Conservation (phyloP, 2,888 invertebrate genomes). For the Girardia tigrina region DNA sequence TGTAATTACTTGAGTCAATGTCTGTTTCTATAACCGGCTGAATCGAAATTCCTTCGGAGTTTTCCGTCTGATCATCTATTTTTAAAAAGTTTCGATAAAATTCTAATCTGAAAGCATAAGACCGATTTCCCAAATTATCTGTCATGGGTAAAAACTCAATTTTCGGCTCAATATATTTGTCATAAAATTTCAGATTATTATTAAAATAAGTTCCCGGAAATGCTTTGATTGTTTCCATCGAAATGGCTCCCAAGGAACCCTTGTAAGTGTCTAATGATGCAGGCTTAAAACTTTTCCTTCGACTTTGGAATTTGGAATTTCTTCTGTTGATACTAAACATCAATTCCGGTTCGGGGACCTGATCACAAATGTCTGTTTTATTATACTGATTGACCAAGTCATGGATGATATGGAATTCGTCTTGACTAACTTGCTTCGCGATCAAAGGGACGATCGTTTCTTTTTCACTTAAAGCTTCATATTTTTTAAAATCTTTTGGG, state of each 20-base stretch:
- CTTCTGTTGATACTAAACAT: neutral
- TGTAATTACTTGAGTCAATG: neutral
- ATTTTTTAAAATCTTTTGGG: neutral
- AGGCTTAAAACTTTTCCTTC: neutral
- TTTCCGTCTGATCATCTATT: neutral
- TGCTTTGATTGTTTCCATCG: neutral
- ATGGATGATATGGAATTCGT: neutral
- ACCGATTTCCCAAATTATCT: conserved; percentile 8
- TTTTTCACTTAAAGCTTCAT: neutral
- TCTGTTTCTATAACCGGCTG: neutral
- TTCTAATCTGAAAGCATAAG: conserved; percentile 19
- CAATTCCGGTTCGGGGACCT: neutral
- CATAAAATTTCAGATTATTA: neutral
- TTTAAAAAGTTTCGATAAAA: neutral
- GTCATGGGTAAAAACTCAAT: neutral
- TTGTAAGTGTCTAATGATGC: neutral
- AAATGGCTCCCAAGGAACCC: neutral
- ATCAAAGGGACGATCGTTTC: neutral
- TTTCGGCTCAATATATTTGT: neutral
- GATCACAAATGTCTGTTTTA: neutral
- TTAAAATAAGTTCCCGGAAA: conserved; percentile 17
- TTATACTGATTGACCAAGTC: neutral
- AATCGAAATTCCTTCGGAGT: neutral
- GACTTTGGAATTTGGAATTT: conserved; percentile 9
- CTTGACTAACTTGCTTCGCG: neutral